Conservation (phyloP, 2,797 vertebrate genomes). For the Dendrocincla tyrannina region DNA sequence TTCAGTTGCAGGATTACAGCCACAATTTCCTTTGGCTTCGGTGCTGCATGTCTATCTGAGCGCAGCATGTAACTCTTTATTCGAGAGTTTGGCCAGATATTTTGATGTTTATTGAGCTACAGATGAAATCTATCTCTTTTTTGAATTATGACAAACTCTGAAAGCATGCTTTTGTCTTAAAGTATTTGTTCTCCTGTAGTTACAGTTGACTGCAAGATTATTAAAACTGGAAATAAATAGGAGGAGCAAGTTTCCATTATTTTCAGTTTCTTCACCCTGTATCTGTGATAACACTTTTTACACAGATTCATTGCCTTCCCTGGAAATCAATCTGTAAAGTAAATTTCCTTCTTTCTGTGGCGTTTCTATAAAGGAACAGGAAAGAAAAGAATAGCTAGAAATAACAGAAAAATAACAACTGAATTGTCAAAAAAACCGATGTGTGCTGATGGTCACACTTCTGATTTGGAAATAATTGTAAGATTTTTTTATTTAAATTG, state of each 20-base stretch:
- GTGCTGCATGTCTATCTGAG: conserved; percentile 22
- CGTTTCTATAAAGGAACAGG: neutral
- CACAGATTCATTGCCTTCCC: conserved; percentile 12
- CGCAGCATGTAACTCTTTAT: neutral
- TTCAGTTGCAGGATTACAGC: conserved; percentile 51
- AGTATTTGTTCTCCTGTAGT: conserved; percentile 23
- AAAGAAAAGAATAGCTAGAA: neutral
- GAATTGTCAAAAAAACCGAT: neutral
- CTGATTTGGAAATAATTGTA: neutral
- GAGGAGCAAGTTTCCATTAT: conserved; percentile 22
- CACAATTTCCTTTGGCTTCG: conserved; percentile 50
- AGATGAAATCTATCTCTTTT: neutral
- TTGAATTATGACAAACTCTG: neutral
- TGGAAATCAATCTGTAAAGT: neutral
- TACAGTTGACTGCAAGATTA: conserved; percentile 9
- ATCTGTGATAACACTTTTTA: neutral
- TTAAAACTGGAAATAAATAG: conserved; percentile 41
- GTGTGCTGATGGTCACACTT: neutral
- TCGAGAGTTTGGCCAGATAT: conserved; percentile 27
- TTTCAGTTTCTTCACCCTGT: neutral
- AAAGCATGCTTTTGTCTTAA: neutral
- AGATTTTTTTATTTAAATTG: neutral
- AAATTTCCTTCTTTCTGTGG: conserved; percentile 5
- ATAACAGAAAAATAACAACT: rapidly evolving
- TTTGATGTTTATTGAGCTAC: conserved; percentile 18